Evolutionary conservation across 1,140 invertebrate species (phyloP), one percentile per base, ranked within the genome.

Genomic region (Glomeris maerens): DNA sequence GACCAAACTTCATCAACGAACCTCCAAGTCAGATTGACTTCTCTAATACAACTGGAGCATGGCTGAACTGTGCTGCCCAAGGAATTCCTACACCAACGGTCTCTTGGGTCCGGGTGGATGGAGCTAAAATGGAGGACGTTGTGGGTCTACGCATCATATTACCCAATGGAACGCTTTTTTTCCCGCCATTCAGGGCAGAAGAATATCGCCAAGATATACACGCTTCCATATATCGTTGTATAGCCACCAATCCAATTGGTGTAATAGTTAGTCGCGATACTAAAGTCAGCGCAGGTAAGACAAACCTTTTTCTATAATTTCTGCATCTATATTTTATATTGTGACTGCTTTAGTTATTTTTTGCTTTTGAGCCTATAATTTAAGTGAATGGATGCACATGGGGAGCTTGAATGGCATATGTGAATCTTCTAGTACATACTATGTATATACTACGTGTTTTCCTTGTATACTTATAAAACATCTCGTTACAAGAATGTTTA

Each of bases 71-170:
- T 49, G 82, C 85, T 57, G 57, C 64, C 17, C 64, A 84, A 59
- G 80, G 83, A 73, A 77, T 61, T 22, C 51, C 56, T 2, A 63
- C 65, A 0, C 57, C 63, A 1, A 63, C 66, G 28, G 83, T 87
- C 64, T 84, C 94, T 56, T 95, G 91, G 92, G 78, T 91, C 28
- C 77, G 83, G 59, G 74, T 75, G 57, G 87, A 93, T 71, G 89
- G 88, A 48, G 83, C 80, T 54, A 81, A 84, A 52, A 83, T 94
- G 49, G 84, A 83, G 44, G 84, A 91, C 20, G 4, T 46, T 20
- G 39, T 7, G 5, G 4, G 20, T 31, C 45, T 46, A 20, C 21
- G 45, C 17, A 7, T 4, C 5, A 27, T 27, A 4, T 26, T 5
- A 10, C 45, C 26, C 29, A 27, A 46, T 27, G 45, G 45, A 23